Evolutionary conservation across 2,797 vertebrate species (phyloP), one percentile per base, ranked within the genome.

Genomic region (Labroides dimidiatus): DNA sequence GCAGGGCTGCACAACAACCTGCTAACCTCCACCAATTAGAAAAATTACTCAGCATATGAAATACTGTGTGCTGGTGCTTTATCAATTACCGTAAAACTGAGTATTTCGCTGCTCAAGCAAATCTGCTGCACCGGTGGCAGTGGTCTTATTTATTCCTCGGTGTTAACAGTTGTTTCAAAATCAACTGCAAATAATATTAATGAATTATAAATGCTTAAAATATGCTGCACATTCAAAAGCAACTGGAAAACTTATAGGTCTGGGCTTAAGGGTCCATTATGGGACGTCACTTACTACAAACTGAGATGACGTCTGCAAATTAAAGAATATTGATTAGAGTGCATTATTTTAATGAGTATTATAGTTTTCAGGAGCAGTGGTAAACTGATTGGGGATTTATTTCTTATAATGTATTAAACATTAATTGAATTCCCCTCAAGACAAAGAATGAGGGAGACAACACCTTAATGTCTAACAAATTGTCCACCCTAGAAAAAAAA

Each of bases 41-140:
- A 91, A n/a, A 92, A 93, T 92, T 88, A 90, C 88, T 83, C 88
- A 51, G 81, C 70, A 70, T 80, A 87, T 92, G 90, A 92, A 92
- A 91, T 91, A 92, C 84, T 77, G 84, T 82, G 73, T 54, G 39
- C 52, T 5, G 49, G 73, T 78, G 80, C 87, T 89, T 87, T 82
- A 91, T 92, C 91, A 92, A 91, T 92, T 92, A 92, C 82, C 7
- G 70, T 90, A 91, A 92, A 92, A 85, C 72, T 3, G 39, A 64
- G 63, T 69, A 81, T 88, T 92, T 90, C 23, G 86, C 92, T 87
- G 85, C 64, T 73, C 78, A 72, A 88, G 91, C 91, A 93, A 82
- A 87, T 82, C 80, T 87, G 78, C 64, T 0, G 33, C 53, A 49
- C 78, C 66, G 39, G 64, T 74, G 63, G 57, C 7, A 4, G 56